Conservation (phyloP, 2,797 vertebrate species). For the Poeciliopsis presidionis region DNA sequence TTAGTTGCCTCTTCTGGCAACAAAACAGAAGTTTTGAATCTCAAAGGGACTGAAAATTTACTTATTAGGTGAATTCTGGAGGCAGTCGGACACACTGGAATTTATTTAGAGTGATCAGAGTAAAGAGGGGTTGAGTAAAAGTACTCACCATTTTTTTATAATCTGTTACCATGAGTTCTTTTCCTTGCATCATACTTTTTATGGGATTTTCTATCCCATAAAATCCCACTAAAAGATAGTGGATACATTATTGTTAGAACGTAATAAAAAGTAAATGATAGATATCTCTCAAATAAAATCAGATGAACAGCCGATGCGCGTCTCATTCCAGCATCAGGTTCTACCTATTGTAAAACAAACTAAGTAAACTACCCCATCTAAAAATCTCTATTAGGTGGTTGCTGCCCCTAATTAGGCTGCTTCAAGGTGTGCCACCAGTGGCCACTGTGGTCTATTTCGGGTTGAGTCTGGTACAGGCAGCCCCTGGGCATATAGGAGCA, state of each 20-base stretch:
- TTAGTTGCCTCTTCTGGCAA: no score
- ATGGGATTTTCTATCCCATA: background rate
- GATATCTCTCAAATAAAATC: background rate
- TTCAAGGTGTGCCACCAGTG: constrained; percentile 82
- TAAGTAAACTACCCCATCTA: constrained; percentile 71
- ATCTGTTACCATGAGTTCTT: background rate
- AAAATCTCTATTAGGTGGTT: constrained; percentile 80
- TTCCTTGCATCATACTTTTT: background rate
- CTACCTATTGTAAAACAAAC: constrained; percentile 46
- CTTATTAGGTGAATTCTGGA: background rate
- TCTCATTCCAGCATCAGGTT: constrained; percentile 10
- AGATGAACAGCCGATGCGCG: background rate
- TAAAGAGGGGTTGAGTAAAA: background rate
- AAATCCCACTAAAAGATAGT: background rate
- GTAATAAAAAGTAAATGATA: background rate
- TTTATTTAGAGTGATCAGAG: background rate
- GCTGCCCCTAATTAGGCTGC: constrained; percentile 82
- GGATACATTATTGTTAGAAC: background rate
- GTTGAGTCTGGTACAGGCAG: constrained; percentile 84
- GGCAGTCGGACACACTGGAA: background rate
- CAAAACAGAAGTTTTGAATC: no score
- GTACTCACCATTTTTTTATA: background rate
- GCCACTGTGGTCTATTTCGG: constrained; percentile 80
- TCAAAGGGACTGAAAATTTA: background rate
- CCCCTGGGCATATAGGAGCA: constrained; percentile 83